These are phyloP conservation scores for Mugil cephalus DNA, from an alignment of 2,113 vertebrate species.

Conservation along the genomic window DNA sequence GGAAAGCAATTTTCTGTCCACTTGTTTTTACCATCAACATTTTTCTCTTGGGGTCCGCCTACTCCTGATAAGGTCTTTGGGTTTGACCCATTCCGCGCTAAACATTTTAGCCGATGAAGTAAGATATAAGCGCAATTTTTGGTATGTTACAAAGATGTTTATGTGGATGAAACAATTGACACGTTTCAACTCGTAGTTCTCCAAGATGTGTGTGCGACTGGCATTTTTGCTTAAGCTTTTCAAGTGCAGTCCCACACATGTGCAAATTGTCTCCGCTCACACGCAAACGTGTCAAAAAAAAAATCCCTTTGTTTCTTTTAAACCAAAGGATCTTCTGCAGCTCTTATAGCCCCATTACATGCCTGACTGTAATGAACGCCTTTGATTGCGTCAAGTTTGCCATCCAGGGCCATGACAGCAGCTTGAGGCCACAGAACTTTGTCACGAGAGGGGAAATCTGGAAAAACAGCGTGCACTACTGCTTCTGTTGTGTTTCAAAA, in stretches of 20 bases:
- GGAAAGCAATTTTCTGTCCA: slow-evolving; percentile 18
- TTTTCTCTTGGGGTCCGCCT: slow-evolving; percentile 36
- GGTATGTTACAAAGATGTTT: slow-evolving; percentile 39
- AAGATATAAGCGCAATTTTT: slow-evolving; percentile 20
- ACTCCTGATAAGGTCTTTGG: slow-evolving; percentile 22
- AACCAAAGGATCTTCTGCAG: not conserved
- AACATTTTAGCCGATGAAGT: slow-evolving; percentile 4
- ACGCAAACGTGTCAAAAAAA: slow-evolving; percentile 28
- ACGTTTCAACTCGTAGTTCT: slow-evolving; percentile 34
- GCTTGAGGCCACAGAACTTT: slow-evolving; percentile 10
- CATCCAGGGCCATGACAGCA: slow-evolving; percentile 6
- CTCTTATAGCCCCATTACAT: slow-evolving; percentile 29
- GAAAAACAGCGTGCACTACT: slow-evolving; percentile 40
- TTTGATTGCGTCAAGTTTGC: slow-evolving; percentile 50
- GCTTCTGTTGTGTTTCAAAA: slow-evolving; percentile 60
- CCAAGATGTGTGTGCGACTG: slow-evolving; percentile 41
- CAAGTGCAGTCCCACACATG: slow-evolving; percentile 27
- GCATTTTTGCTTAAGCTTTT: slow-evolving; percentile 37
- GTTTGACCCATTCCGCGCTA: not conserved
- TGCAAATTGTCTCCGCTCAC: slow-evolving; percentile 1
- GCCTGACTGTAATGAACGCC: slow-evolving; percentile 59
- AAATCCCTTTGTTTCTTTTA: not conserved
- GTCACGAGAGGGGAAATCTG: slow-evolving; percentile 19
- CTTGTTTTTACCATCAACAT: slow-evolving; percentile 39
- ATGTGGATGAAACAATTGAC: slow-evolving; percentile 55